Base-by-base conservation (phyloP, 1,140 invertebrate species). In the Drosophila sturtevanti region DNA sequence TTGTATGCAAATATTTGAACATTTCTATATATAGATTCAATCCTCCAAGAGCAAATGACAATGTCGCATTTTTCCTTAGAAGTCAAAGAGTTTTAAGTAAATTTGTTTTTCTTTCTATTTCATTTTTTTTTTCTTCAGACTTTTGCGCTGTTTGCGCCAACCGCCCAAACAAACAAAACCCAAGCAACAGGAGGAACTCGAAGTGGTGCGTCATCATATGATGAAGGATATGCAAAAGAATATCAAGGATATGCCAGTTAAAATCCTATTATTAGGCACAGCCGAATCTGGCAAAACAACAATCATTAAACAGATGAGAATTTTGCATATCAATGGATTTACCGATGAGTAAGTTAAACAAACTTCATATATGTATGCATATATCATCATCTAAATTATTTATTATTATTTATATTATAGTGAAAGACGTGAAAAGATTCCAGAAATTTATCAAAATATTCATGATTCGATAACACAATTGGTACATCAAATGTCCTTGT, bases 271-370 rank as follows among this genome's bases (percentile, higher is more conserved):
- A 0, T 85, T 96, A 3, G 95, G 95, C 44, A 94, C 95, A 0
- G 95, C 94, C 0, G 95, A 95, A 75, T 94, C 95, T 18, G 95
- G 95, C 10, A 97, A 97, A 90, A 96, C 95, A 0, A 97, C 96
- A 0, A 96, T 97, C 41, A 94, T 97, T 12, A 96, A 97, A 82
- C 96, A 97, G 92, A 97, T 97, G 96, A 96, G 95, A 89, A 96
- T 96, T 75, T 91, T 96, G 48, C 95, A 96, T 77, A 94, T 96
- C 34, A 94, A 95, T 78, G 95, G 95, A 61, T 96, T 95, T 76
- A 93, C 93, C 14, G 91, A 93, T 18, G 93, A 94, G 95, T 95
- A 93, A 92, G 90, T 92, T 54, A 31, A 0, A n/a, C 0, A 16
- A 34, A 0, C 56, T 70, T 16, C 48, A 61, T 35, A 9, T 0